These are phyloP conservation scores for Trididemnum nubilum DNA, from an alignment of 23 tunicate species.

Conservation along the genomic window DNA sequence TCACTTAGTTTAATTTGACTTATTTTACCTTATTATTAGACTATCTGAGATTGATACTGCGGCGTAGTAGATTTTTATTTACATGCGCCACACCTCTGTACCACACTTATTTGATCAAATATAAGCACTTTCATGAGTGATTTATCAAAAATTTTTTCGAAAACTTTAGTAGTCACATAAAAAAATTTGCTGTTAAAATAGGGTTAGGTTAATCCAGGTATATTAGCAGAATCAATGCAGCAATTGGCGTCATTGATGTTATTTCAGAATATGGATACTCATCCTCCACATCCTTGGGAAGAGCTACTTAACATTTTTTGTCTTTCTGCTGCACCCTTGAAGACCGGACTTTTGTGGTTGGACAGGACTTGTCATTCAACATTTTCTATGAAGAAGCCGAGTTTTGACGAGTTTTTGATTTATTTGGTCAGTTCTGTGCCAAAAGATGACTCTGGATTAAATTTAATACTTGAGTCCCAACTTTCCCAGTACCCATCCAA, in stretches of 20 bases:
- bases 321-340: not conserved
- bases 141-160: not conserved
- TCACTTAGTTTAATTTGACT: too few species aligned
- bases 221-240: too few species aligned
- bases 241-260: too few species aligned
- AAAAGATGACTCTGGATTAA: not conserved
- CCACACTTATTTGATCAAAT: too few species aligned
- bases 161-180: not conserved
- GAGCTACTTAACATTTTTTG: not conserved
- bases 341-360: not conserved
- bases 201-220: too few species aligned
- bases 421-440: not conserved
- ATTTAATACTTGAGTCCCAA: not conserved
- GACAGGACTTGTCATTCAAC: not conserved
- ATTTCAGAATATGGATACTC: too few species aligned
- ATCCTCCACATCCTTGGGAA: constrained; percentile 2
- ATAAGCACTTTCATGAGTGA: not conserved
- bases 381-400: not conserved
- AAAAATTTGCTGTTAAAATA: not conserved
- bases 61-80: too few species aligned
- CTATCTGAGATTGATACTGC: too few species aligned
- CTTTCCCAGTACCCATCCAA: not conserved
- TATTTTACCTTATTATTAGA: too few species aligned
- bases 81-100: too few species aligned
- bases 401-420: not conserved